Percentiles rank a stretch among this genome's conserved stretches.
Conservation (phyloP, 2,113 vertebrate species). For the Halichoerus grypus region DNA sequence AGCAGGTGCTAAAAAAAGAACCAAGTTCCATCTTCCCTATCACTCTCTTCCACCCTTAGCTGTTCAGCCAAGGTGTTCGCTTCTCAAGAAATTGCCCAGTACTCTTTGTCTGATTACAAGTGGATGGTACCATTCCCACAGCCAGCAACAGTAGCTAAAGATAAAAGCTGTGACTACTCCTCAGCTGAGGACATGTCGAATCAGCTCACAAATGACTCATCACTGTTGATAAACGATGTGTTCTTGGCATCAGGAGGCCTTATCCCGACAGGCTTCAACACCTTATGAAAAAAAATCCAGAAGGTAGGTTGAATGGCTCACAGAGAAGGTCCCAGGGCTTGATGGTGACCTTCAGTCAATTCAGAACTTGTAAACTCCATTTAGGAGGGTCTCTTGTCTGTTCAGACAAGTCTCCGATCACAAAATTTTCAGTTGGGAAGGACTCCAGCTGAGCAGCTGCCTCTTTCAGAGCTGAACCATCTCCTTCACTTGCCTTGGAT, state of each 20-base stretch:
- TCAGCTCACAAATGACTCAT: conserved; percentile 80
- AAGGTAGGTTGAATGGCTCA: neutral
- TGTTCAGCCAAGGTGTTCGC: conserved; percentile 49
- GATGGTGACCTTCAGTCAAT: conserved; percentile 67
- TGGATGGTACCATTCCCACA: conserved; percentile 44
- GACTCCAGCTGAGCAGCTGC: conserved; percentile 73
- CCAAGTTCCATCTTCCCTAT: neutral
- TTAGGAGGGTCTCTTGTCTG: conserved; percentile 66
- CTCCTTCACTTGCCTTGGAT: conserved; percentile 64
- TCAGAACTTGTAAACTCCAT: neutral
- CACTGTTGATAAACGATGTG: conserved; percentile 69
- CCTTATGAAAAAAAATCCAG: neutral
- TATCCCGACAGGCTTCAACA: conserved; percentile 71
- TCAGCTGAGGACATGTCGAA: conserved; percentile 68
- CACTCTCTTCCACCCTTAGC: conserved; percentile 35
- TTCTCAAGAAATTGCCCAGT: conserved; percentile 72
- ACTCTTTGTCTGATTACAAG: conserved; percentile 53
- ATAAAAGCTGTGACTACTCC: conserved; percentile 70
- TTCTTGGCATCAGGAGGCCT: conserved; percentile 67
- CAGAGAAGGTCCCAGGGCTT: conserved; percentile 21
- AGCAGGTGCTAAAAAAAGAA: conserved; percentile 64
- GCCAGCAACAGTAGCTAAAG: conserved; percentile 77
- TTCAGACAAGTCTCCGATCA: conserved; percentile 55
- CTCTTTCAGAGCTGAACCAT: conserved; percentile 45
- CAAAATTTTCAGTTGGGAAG: conserved; percentile 54